phyloP scores from a whole-genome alignment of 1,140 invertebrate species.

The Littorina saxatilis region DNA sequence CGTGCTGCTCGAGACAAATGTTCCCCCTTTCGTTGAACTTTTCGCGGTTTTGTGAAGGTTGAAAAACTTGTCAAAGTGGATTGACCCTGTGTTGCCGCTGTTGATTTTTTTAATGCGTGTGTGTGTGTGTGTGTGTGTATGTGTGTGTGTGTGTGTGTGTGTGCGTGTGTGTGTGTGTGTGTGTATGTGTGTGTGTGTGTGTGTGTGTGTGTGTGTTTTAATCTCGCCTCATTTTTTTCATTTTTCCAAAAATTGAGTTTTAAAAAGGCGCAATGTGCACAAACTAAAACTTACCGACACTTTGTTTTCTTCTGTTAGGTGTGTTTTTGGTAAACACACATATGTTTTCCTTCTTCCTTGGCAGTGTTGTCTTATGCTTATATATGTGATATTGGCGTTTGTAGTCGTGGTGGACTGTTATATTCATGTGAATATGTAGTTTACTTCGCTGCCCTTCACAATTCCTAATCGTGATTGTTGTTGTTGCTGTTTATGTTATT shows the following conservation, averaged over 20 bases:
- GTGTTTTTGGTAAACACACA: too few relatives aligned
- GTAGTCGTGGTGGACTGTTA: background rate
- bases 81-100: background rate
- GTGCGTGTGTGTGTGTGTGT: slow-evolving; percentile 9
- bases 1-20: background rate
- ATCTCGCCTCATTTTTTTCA: too few relatives aligned
- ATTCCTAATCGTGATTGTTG: too few relatives aligned
- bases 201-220: background rate
- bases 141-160: background rate
- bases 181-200: slow-evolving; percentile 16
- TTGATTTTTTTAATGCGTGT: background rate
- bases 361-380: background rate
- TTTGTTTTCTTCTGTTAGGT: too few relatives aligned
- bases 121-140: slow-evolving; percentile 1
- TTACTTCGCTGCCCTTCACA: too few relatives aligned
- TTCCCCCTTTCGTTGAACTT: too few relatives aligned
- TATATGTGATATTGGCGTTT: background rate
- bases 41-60: background rate
- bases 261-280: too few relatives aligned
- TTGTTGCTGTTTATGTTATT: too few relatives aligned
- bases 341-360: background rate
- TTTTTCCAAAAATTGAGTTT: too few relatives aligned
- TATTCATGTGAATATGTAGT: too few relatives aligned
- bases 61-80: background rate
- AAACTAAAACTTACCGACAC: too few relatives aligned